Conservation (phyloP, 2,888 invertebrate genomes). For the Panzeria rudis region DNA sequence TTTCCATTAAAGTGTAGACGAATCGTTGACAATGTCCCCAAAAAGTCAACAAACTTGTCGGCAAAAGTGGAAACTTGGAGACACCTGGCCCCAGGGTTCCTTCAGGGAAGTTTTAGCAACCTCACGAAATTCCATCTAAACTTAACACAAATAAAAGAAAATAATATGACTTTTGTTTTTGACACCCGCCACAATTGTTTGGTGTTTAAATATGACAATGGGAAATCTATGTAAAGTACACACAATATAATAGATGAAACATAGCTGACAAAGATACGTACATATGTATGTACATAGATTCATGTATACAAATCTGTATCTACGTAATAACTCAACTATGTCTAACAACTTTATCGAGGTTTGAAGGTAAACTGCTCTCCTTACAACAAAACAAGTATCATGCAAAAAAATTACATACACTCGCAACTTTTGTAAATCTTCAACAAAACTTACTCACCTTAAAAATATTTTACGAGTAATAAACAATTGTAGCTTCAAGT, state of each 20-base stretch:
- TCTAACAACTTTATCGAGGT: conserved; percentile 20
- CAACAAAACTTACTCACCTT: conserved; percentile 17
- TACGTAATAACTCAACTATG: background rate
- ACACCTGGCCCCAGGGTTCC: too few species aligned
- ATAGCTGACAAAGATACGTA: background rate
- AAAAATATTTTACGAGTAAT: background rate
- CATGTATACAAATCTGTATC: background rate
- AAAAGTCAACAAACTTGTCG: too few species aligned
- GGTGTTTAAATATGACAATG: conserved; percentile 32
- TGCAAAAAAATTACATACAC: background rate
- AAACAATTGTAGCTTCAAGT: background rate
- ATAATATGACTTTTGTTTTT: background rate
- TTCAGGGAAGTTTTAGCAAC: conserved; percentile 29
- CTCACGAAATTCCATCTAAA: conserved; percentile 49
- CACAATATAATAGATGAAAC: background rate
- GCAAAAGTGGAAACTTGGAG: too few species aligned
- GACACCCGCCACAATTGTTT: conserved; percentile 38
- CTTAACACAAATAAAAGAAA: conserved; percentile 25
- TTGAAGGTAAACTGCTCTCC: conserved; percentile 50
- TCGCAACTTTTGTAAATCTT: background rate
- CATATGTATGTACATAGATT: background rate
- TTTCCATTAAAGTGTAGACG: too few species aligned
- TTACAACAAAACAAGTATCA: conserved; percentile 5
- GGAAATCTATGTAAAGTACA: background rate
- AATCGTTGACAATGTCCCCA: too few species aligned